These are phyloP conservation scores for Sesamia nonagrioides DNA, from an alignment of 1,140 invertebrate species.

Conservation along the genomic window DNA sequence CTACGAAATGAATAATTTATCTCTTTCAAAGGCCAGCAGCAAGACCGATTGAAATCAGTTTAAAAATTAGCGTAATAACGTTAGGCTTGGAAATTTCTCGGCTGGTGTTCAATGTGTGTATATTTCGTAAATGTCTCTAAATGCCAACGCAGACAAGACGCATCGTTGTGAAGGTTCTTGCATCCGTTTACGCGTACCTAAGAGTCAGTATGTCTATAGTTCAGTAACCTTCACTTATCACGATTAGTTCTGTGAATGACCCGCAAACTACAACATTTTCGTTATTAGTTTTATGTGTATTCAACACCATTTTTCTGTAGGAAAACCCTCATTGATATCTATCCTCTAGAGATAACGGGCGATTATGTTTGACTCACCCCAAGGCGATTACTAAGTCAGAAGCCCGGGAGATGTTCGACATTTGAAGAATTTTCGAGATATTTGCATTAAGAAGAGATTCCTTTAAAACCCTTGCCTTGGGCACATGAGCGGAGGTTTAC, in stretches of 20 bases:
- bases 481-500: neutral
- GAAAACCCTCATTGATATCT: too few relatives aligned
- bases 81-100: slow-evolving; percentile 48
- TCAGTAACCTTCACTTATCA: slow-evolving; percentile 46
- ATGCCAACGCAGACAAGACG: slow-evolving; percentile 49
- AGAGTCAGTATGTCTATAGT: slow-evolving; percentile 9
- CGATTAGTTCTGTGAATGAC: neutral
- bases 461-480: too few relatives aligned
- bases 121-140: slow-evolving; percentile 50
- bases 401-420: too few relatives aligned
- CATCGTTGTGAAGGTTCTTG: slow-evolving; percentile 41
- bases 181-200: slow-evolving; percentile 41
- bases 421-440: too few relatives aligned
- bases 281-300: too few relatives aligned
- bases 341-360: too few relatives aligned
- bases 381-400: too few relatives aligned
- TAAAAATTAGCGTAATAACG: slow-evolving; percentile 30
- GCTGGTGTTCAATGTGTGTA: slow-evolving; percentile 23
- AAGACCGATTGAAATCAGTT: neutral
- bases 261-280: neutral
- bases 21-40: neutral
- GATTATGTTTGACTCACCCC: too few relatives aligned
- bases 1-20: neutral
- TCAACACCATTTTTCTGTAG: too few relatives aligned
- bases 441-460: too few relatives aligned